A percentile compares a stretch with the other conserved stretches of the same genome.
These are phyloP conservation scores for Cyphomyrmex costatus DNA, from an alignment of 1,140 invertebrate genomes.

Conservation along the genomic window DNA sequence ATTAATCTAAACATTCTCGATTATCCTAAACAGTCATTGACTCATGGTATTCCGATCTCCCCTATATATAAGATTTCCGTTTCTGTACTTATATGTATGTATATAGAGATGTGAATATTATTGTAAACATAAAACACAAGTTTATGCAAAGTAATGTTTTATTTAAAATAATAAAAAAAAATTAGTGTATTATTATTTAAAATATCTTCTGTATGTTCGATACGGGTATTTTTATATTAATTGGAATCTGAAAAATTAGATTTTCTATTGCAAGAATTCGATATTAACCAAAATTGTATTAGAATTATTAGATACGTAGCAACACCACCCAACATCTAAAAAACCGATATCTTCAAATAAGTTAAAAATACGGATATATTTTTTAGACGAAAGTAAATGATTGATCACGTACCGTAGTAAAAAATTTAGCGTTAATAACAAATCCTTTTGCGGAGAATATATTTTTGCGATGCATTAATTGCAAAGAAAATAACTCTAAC, in stretches of 20 bases:
- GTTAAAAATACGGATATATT: background rate
- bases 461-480: slow-evolving; percentile 3
- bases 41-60: too few relatives aligned
- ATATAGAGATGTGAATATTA: too few relatives aligned
- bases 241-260: background rate
- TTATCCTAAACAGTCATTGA: too few relatives aligned
- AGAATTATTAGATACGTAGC: background rate
- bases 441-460: background rate
- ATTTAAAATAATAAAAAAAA: too few relatives aligned
- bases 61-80: too few relatives aligned
- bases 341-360: background rate
- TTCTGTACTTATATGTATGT: too few relatives aligned
- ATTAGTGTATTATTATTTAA: background rate
- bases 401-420: background rate
- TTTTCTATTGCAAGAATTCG: background rate
- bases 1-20: too few relatives aligned
- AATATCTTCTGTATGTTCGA: background rate
- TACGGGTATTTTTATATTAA: background rate
- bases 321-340: background rate
- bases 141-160: too few relatives aligned
- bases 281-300: background rate
- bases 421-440: background rate
- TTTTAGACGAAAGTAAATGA: background rate
- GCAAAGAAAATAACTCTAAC: background rate
- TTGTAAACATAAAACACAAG: too few relatives aligned